Base-by-base conservation (phyloP, 2,113 vertebrate species). In the Junco hyemalis region DNA sequence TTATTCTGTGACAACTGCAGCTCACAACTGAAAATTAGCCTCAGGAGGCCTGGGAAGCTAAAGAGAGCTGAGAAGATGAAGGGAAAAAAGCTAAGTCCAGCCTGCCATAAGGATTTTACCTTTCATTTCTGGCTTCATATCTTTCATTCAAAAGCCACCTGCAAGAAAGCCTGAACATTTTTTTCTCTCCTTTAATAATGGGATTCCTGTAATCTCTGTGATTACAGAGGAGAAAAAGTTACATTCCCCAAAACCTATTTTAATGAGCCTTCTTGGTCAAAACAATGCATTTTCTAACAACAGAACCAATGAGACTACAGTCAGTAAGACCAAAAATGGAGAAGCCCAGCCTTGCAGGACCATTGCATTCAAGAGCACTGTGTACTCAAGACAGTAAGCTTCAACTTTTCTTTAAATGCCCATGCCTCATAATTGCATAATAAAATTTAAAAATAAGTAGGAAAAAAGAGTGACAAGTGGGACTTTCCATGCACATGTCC, bases 401-500 rank as follows among this genome's bases (percentile, higher is more conserved):
- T 65, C 65, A 71, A 42, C 16, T 6, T 48, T 47, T 36, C 40
- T 53, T 81, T n/a, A 47, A 86, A 71, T 26, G 36, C 3, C 6
- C 7, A 33, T 29, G 10, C 35, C 13, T 66, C 44, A 42, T 50
- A 84, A 73, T 4, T 70, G 18, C 35, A 26, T 33, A 77, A 33
- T 20, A 71, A 90, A 84, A 74, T 45, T 40, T 53, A 24, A 85
- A 68, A 70, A 50, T 6, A 59, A 66, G 9, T 28, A 33, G 6
- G 14, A 68, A 45, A 54, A 63, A 48, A 35, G 19, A 28, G 36
- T 42, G 66, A 15, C 33, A 82, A 90, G 31, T 16, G 10, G 15
- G 35, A 59, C 14, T 2, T 2, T 51, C 23, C 56, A 33, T 23
- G 36, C 56, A 47, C 0, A 0, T 5, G 7, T 38, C 20, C 21